Conservation (phyloP, 2,113 vertebrate species). For the Geothlypis trichas region DNA sequence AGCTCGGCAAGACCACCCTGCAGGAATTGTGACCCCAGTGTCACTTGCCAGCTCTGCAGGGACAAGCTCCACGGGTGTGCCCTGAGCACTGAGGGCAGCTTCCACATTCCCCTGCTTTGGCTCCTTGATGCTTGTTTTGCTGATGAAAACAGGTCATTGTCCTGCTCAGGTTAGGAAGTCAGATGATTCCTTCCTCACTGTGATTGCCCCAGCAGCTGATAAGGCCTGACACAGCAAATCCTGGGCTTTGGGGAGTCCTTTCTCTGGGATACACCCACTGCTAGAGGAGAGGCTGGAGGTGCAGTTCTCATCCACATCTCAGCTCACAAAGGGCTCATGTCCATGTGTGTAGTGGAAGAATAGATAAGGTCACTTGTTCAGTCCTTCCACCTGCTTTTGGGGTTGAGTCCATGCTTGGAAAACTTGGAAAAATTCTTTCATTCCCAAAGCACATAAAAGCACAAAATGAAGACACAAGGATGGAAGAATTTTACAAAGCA, state of each 20-base stretch:
- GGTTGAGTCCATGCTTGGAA: neutral
- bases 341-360: fast-evolving
- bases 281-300: neutral
- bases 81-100: neutral
- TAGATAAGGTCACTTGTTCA: neutral
- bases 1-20: too few species aligned
- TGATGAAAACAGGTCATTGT: neutral
- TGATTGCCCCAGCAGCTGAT: neutral
- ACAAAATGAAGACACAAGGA: neutral
- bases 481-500: neutral
- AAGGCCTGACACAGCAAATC: neutral
- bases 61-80: neutral
- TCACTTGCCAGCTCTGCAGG: fast-evolving
- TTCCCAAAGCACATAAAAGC: neutral
- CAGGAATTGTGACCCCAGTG: fast-evolving
- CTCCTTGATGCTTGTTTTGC: neutral
- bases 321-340: neutral
- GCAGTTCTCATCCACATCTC: neutral
- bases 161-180: neutral
- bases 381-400: neutral
- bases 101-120: neutral
- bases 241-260: neutral
- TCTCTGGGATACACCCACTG: fast-evolving
- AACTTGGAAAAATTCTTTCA: neutral
- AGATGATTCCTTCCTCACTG: neutral